Evolutionary conservation across 2,888 invertebrate genomes (phyloP), one percentile per base, ranked within the genome.

Genomic region (Caenorhabditis wallacei): DNA sequence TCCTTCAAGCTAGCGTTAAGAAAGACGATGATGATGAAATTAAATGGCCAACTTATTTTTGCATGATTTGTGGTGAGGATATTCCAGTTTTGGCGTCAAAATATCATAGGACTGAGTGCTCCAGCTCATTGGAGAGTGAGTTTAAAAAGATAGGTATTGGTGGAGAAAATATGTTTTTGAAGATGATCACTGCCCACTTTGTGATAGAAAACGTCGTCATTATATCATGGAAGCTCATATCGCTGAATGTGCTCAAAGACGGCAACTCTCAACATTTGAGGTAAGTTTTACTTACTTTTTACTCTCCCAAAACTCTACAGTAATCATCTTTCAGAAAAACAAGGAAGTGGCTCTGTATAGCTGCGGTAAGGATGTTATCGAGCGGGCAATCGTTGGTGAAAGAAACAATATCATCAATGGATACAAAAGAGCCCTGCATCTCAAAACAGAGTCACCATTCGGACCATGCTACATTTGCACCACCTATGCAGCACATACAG

Each of bases 111-210:
- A 1, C n/a, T 7, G 37, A 53, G n/a, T 68, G 68, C 40, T 46
- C 16, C 16, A 26, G 20, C n/a, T 24, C 53, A 16, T 1, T 10
- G 40, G 54, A 53, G 0, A 68, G 68, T 53, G 22, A 68, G 68
- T 40, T 22, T 22, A 3, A 0, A 2, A 1, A 10, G 13, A 16
- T n/a, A n/a, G n/a, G n/a, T n/a, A n/a, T n/a, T n/a, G n/a, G n/a
- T n/a, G n/a, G 10, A 8, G 26, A 30, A 0, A 37, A 53, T 35
- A 8, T 20, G n/a, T n/a, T n/a, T n/a, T n/a, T 30, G 3, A 20
- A 35, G 74, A 74, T 18, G 24, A 54, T 24, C n/a, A n/a, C 2
- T 74, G 74, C 24, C 74, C 74, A 35, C 43, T 64, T 30, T 74
- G 74, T 20, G 4, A 16, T 4, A 43, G 56, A 10, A 43, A 11